phyloP scores from a whole-genome alignment of 2,888 invertebrate species.

The Heliconius aoede region DNA sequence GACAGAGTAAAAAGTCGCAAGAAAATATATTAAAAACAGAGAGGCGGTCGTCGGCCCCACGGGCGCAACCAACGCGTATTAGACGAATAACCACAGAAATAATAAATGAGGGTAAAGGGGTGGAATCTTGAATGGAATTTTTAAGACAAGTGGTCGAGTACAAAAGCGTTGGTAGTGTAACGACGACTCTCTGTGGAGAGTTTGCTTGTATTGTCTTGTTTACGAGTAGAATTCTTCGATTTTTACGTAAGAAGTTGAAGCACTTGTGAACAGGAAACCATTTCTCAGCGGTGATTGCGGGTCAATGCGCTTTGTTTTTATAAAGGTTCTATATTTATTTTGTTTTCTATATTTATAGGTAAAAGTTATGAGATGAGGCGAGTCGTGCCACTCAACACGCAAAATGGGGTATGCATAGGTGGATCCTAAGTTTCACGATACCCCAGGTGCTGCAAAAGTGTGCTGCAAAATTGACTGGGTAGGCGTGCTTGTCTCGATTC shows the following conservation, averaged over 20 bases:
- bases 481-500: too few species aligned
- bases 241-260: constrained; percentile 15
- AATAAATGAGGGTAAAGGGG: constrained; percentile 65
- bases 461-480: too few species aligned
- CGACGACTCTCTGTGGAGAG: constrained; percentile 34
- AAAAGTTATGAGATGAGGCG: not conserved
- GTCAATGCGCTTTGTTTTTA: constrained; percentile 18
- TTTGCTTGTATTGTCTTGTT: constrained; percentile 20
- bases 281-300: constrained; percentile 7
- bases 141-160: constrained; percentile 63
- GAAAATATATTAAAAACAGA: constrained; percentile 65
- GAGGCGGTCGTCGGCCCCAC: constrained; percentile 52
- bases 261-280: constrained; percentile 19
- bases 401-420: too few species aligned
- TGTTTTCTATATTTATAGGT: not conserved
- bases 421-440: too few species aligned
- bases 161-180: constrained; percentile 35
- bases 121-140: constrained; percentile 36
- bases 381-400: too few species aligned
- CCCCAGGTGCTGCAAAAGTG: too few species aligned
- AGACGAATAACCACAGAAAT: constrained; percentile 71
- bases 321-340: constrained; percentile 11
- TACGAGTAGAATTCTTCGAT: constrained; percentile 17
- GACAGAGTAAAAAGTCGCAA: constrained; percentile 65
- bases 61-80: constrained; percentile 57